A percentile compares a stretch with the other conserved stretches of the same genome.
phyloP scores from a whole-genome alignment of 2,888 invertebrate species.

The Meteorus cinctellus region DNA sequence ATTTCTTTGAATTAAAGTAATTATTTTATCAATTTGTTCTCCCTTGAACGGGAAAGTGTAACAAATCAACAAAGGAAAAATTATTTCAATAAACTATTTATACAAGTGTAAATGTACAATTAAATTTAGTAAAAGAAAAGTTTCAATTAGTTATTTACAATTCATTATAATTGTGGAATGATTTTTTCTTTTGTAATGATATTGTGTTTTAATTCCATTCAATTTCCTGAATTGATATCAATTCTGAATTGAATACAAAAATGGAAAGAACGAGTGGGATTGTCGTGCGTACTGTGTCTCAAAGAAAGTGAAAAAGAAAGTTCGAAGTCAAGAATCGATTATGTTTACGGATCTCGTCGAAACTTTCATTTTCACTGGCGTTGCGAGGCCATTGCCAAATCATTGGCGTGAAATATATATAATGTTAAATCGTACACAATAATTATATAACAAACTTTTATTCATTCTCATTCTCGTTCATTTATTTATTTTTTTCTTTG shows the following conservation, averaged over 20 bases:
- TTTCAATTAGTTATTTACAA: background rate
- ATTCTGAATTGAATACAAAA: constrained; percentile 7
- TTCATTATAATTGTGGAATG: background rate
- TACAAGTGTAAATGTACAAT: background rate
- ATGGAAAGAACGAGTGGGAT: background rate
- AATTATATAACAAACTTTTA: background rate
- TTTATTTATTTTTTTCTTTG: background rate
- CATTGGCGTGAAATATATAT: constrained; percentile 13
- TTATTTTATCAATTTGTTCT: background rate
- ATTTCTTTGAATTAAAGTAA: background rate
- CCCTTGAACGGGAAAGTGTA: background rate
- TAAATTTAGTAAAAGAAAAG: background rate
- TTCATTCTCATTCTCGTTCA: background rate
- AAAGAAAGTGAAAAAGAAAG: constrained; percentile 45
- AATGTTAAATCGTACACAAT: background rate
- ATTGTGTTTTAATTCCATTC: background rate
- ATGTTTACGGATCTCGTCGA: constrained; percentile 40
- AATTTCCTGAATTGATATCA: background rate
- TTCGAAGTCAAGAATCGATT: constrained; percentile 33
- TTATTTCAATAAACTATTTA: too few species aligned
- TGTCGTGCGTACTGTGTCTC: background rate
- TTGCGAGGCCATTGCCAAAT: constrained; percentile 40
- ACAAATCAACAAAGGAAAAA: background rate
- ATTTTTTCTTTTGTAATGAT: background rate
- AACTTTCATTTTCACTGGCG: constrained; percentile 50